Percentiles rank a stretch among this genome's conserved stretches.
Evolutionary conservation across 1,140 invertebrate species (phyloP).

Genomic region (Neodiprion fabricii): DNA sequence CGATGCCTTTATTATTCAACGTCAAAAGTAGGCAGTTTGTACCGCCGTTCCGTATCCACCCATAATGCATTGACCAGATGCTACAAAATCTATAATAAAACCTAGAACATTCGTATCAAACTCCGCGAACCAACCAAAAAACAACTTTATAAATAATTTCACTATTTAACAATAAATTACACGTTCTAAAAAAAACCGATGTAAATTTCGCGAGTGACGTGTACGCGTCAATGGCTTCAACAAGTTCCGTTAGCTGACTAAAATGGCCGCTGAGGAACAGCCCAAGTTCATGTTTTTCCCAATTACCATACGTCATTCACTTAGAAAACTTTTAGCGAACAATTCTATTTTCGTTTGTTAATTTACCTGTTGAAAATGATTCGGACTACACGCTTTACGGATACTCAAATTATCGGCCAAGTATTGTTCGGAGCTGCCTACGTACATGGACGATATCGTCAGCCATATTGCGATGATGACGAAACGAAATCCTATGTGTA

Average conservation of each 20-base stretch:
- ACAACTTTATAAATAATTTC: background rate
- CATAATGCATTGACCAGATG: conserved; percentile 39
- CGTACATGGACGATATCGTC: background rate
- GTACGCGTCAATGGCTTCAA: conserved; percentile 1
- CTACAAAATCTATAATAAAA: conserved; percentile 6
- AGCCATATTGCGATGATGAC: conserved; percentile 28
- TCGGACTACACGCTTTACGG: conserved; percentile 31
- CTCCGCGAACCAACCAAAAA: background rate
- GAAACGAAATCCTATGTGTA: conserved; percentile 9
- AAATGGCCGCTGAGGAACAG: conserved; percentile 1
- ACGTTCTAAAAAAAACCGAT: background rate
- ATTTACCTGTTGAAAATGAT: conserved; percentile 23
- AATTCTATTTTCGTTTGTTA: no score
- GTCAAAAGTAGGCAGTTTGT: conserved; percentile 15
- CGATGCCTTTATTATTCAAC: background rate
- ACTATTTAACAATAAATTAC: background rate
- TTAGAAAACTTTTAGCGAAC: conserved; percentile 14
- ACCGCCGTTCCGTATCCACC: conserved; percentile 47
- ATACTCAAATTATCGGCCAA: conserved; percentile 25
- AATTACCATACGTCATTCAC: background rate
- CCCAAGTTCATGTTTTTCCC: background rate
- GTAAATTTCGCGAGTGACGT: conserved; percentile 17
- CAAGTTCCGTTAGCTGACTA: conserved; percentile 3
- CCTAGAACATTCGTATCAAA: background rate
- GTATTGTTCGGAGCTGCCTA: conserved; percentile 34